Percentiles rank a stretch among this genome's conserved stretches.
Conservation (phyloP, 2,113 vertebrate genomes). For the Probosciger aterrimus region DNA sequence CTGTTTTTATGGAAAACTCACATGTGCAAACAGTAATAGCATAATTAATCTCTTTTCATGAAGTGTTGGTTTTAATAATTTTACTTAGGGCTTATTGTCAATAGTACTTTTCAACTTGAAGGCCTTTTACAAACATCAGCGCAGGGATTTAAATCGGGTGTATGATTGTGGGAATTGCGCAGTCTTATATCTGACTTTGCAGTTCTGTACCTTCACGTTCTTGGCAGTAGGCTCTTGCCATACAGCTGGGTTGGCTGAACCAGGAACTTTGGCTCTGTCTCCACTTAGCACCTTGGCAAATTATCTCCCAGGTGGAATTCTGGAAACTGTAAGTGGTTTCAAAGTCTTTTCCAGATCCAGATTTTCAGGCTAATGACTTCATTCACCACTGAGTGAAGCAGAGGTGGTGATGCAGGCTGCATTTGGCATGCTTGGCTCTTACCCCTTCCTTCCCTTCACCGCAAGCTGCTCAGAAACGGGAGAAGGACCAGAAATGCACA, state of each 20-base stretch:
- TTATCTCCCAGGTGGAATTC: constrained; percentile 55
- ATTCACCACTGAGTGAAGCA: constrained; percentile 25
- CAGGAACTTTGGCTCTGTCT: constrained; percentile 43
- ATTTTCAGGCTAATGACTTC: constrained; percentile 50
- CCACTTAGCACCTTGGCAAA: constrained; percentile 49
- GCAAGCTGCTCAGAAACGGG: background rate
- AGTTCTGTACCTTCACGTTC: background rate
- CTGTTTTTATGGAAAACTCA: constrained; percentile 49
- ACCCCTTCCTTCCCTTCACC: background rate
- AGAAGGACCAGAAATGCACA: background rate
- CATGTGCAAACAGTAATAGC: constrained; percentile 41
- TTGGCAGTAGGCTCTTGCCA: constrained; percentile 35
- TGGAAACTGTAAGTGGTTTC: constrained; percentile 31
- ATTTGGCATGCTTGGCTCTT: constrained; percentile 5
- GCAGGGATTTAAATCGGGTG: background rate
- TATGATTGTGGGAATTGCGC: background rate
- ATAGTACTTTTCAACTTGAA: constrained; percentile 28
- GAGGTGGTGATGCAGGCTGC: background rate
- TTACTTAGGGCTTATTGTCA: background rate
- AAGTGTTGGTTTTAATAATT: constrained; percentile 56
- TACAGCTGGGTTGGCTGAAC: constrained; percentile 46
- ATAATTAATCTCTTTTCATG: constrained; percentile 53
- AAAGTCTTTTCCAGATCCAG: constrained; percentile 30
- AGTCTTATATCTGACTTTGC: constrained; percentile 13
- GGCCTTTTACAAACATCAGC: constrained; percentile 14